Percentiles rank a stretch among this genome's conserved stretches.
These are phyloP conservation scores for Coreius guichenoti DNA, from an alignment of 2,797 vertebrate genomes.

Conservation along the genomic window DNA sequence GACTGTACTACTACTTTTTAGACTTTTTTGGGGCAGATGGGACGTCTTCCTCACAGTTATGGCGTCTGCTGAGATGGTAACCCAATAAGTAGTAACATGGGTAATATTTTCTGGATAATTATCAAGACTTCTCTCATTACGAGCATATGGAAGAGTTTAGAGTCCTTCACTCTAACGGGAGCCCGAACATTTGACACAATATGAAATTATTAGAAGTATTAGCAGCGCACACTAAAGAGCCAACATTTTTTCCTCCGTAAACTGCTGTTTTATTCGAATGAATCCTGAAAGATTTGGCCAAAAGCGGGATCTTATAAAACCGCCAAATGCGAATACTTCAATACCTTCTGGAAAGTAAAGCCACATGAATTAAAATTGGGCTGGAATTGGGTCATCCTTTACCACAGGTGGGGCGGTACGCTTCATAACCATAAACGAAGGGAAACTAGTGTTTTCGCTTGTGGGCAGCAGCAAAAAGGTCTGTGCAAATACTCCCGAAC, in stretches of 20 bases:
- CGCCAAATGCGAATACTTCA: conserved; percentile 37
- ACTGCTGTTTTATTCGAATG: conserved; percentile 20
- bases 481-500: conserved; percentile 24
- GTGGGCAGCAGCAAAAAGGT: conserved; percentile 8
- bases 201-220: conserved; percentile 47
- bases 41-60: conserved; percentile 15
- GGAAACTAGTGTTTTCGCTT: conserved; percentile 16
- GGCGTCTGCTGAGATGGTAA: conserved; percentile 23
- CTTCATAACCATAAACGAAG: conserved; percentile 22
- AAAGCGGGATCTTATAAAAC: conserved; percentile 18
- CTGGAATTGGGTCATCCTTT: conserved; percentile 20
- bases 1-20: background rate
- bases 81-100: conserved; percentile 13
- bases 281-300: conserved; percentile 42
- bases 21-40: conserved; percentile 5
- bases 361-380: background rate
- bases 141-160: conserved; percentile 52
- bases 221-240: conserved; percentile 5
- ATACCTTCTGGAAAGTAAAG: conserved; percentile 34
- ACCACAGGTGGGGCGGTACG: conserved; percentile 29
- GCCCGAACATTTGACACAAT: conserved; percentile 51
- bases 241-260: conserved; percentile 31
- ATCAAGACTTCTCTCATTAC: conserved; percentile 44
- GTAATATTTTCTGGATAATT: conserved; percentile 27
- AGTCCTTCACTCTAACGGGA: conserved; percentile 34